Evolutionary conservation across 2,797 vertebrate species (phyloP).

Genomic region (Anomalospiza imberbis): DNA sequence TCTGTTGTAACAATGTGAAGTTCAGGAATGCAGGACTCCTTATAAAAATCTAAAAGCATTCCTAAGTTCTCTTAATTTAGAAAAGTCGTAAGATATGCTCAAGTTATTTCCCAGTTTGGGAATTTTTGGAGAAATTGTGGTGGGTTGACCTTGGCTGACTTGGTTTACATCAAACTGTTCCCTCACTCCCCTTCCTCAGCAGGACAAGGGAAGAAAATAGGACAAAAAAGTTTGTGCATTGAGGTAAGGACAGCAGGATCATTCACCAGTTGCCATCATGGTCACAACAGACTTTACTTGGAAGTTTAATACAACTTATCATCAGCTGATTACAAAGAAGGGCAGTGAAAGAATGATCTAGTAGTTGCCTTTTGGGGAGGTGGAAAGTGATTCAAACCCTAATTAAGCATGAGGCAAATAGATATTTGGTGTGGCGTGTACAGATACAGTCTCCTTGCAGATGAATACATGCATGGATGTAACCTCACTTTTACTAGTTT

Average conservation of each 20-base stretch:
- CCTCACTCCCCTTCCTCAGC: background rate
- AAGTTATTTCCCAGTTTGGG: background rate
- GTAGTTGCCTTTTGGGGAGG: background rate
- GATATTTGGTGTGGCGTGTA: background rate
- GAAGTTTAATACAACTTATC: background rate
- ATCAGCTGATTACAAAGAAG: background rate
- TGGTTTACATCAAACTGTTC: background rate
- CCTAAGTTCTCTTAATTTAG: background rate
- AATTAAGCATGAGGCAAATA: background rate
- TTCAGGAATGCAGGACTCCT: background rate
- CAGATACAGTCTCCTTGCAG: background rate
- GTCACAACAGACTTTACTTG: background rate
- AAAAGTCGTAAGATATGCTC: background rate
- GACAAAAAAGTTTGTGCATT: background rate
- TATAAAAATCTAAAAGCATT: background rate
- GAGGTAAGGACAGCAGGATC: background rate
- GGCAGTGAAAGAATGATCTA: background rate
- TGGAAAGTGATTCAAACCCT: background rate
- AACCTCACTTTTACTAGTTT: background rate
- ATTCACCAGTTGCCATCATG: background rate
- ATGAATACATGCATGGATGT: accelerated
- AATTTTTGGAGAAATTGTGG: background rate
- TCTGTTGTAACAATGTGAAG: background rate
- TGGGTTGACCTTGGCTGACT: background rate
- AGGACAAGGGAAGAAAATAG: background rate